Evolutionary conservation across 2,888 invertebrate species (phyloP), one percentile per base, ranked within the genome.

Genomic region (Sympetrum striolatum): DNA sequence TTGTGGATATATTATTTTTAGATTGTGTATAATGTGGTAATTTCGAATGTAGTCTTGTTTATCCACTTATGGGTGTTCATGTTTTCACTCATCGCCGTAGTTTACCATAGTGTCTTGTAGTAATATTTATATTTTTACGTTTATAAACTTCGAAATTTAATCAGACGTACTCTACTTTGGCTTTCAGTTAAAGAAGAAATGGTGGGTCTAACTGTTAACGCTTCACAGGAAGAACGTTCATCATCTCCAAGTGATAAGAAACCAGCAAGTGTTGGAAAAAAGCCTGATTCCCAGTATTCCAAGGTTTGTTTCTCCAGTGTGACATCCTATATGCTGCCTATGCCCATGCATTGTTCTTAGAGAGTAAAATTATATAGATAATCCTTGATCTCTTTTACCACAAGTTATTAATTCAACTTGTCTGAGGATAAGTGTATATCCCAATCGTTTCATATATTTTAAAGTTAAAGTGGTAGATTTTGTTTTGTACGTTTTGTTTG

Each of bases 111-210:
- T 80, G 37, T 39, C 6, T 4, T 80, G 15, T 1, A 4, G 80
- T 80, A 18, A 80, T 39, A 37, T 39, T 25, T 44, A 35, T 80
- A 6, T 22, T 44, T 37, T 35, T 31, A 58, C 37, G 22, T 18
- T 82, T 82, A 91, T 35, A 93, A 93, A 90, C 93, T 93, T 93
- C 92, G 93, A 93, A 92, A 93, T 93, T 93, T 15, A 18, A 60
- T 90, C 58, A 60, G 90, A 91, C 90, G 39, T 90, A 44, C 39
- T 60, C 80, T 31, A 81, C 90, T 60, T 90, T 90, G 25, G 90
- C 91, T 92, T 93, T 14, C 92, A 95, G 95, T 94, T 92, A 95
- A 95, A 93, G 95, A 95, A 92, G 94, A 95, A 92, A 93, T 94
- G 92, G 94, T 94, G 92, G 94, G 94, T 14, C 94, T 94, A 94